These are phyloP conservation scores for Desmophyllum pertusum DNA, from an alignment of 92 coral and sea anemone genomes.

Conservation along the genomic window DNA sequence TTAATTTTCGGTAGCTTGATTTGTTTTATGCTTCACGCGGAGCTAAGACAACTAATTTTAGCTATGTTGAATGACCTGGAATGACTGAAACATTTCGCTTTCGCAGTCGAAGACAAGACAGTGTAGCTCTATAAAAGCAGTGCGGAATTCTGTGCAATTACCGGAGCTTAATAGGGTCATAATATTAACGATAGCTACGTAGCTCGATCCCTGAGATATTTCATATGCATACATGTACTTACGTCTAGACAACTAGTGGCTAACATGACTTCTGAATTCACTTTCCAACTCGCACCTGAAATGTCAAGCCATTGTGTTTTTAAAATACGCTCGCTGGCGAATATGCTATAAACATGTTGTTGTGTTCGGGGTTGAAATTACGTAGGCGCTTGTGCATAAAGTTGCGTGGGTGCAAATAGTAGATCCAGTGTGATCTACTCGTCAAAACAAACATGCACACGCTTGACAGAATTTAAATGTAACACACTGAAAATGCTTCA, in stretches of 20 bases:
- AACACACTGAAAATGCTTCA: neutral
- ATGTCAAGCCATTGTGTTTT: slow-evolving; percentile 10
- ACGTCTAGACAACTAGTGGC: slow-evolving; percentile 12
- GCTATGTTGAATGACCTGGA: neutral
- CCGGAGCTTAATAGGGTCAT: neutral
- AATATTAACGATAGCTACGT: neutral
- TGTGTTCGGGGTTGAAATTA: too few relatives aligned
- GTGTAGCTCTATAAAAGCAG: neutral
- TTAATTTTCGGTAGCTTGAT: neutral
- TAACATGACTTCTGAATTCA: slow-evolving; percentile 8
- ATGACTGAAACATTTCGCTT: neutral
- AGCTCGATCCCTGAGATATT: neutral
- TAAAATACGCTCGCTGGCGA: neutral
- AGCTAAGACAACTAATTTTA: neutral
- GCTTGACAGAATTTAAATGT: neutral
- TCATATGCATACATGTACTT: neutral
- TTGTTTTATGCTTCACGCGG: neutral
- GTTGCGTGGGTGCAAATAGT: neutral
- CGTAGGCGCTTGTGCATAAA: too few relatives aligned
- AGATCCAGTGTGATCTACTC: neutral
- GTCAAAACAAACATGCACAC: slow-evolving; percentile 12
- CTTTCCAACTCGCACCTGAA: slow-evolving; percentile 24
- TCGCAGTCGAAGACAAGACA: neutral
- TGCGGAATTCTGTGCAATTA: neutral
- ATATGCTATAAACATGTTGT: too few relatives aligned